Evolutionary conservation across 2,113 vertebrate genomes (phyloP).

Genomic region (Melospiza melodia): DNA sequence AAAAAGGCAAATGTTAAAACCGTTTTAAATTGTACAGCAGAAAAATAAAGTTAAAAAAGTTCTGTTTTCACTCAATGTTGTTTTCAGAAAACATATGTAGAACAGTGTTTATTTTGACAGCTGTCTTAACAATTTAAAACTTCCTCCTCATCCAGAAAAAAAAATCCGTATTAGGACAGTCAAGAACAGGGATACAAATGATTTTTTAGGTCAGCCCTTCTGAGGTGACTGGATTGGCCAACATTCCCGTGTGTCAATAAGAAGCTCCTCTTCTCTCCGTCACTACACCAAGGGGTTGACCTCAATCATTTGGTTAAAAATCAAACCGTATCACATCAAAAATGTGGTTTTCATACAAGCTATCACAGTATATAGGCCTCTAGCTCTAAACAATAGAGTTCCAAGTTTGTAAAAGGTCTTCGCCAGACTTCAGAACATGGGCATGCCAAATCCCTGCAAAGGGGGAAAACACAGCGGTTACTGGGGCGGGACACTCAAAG

Average conservation of each 20-base stretch:
- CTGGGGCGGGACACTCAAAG: neutral
- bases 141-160: conserved; percentile 77
- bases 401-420: conserved; percentile 81
- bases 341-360: conserved; percentile 84
- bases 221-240: conserved; percentile 73
- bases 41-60: conserved; percentile 88
- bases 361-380: conserved; percentile 95
- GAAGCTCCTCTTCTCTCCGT: conserved; percentile 76
- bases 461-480: conserved; percentile 31
- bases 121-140: conserved; percentile 84
- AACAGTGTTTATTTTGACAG: conserved; percentile 81
- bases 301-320: conserved; percentile 84
- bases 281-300: conserved; percentile 79
- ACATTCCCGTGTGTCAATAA: conserved; percentile 70
- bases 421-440: conserved; percentile 93
- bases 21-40: conserved; percentile 86
- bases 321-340: conserved; percentile 83
- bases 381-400: conserved; percentile 89
- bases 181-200: conserved; percentile 78
- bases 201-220: conserved; percentile 79
- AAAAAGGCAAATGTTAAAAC: conserved; percentile 88
- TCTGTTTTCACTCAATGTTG: conserved; percentile 80
- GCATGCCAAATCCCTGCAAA: conserved; percentile 95
- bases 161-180: conserved; percentile 75
- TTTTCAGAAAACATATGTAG: conserved; percentile 82